Percentiles rank a stretch among this genome's conserved stretches.
phyloP scores from a whole-genome alignment of 2,113 vertebrate genomes.

The Bucco capensis region DNA sequence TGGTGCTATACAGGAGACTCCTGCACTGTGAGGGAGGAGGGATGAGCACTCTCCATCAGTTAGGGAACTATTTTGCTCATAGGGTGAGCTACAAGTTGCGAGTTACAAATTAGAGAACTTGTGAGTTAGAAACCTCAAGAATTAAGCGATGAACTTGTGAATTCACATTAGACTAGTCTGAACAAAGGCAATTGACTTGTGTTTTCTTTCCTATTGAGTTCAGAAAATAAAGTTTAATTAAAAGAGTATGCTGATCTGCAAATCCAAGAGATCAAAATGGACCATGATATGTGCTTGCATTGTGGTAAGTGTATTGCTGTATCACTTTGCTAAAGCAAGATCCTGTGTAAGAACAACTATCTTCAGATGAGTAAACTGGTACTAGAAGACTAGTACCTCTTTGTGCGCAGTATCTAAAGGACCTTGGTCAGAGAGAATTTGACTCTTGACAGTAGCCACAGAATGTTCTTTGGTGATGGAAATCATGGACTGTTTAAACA shows the following conservation, averaged over 20 bases:
- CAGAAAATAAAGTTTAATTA: not conserved
- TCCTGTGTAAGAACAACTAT: not conserved
- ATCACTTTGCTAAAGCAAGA: not conserved
- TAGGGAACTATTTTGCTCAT: not conserved
- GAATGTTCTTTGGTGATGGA: not conserved
- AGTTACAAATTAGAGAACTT: not conserved
- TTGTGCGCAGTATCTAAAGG: not conserved
- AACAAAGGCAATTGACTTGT: too few species aligned
- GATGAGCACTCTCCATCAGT: not conserved
- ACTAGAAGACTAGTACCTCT: not conserved
- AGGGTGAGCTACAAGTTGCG: rapidly evolving
- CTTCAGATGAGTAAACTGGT: not conserved
- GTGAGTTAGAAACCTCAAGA: not conserved
- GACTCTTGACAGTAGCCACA: not conserved
- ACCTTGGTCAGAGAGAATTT: not conserved
- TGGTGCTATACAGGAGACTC: not conserved
- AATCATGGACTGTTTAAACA: not conserved
- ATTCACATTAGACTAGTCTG: not conserved
- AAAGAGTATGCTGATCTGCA: not conserved
- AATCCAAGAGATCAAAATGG: not conserved
- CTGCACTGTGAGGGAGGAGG: rapidly evolving
- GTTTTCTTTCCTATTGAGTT: not conserved
- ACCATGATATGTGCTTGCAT: not conserved
- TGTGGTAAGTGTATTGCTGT: not conserved
- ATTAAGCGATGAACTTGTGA: not conserved